Evolutionary conservation across 2,113 vertebrate genomes (phyloP).

Genomic region (Myrmecophaga tridactyla): DNA sequence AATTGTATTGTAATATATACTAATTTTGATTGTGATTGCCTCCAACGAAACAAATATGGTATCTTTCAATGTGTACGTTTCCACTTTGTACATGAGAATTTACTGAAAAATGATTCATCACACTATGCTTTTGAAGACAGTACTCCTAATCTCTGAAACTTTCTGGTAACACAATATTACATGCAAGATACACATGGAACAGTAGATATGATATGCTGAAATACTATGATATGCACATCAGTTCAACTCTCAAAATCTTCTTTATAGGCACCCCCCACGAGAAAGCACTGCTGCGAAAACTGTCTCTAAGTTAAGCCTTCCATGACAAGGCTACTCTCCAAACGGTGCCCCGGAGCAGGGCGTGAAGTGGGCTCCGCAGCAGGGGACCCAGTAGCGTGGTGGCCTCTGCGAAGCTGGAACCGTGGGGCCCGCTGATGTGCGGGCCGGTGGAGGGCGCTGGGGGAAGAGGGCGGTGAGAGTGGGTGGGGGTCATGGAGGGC

Average conservation of each 20-base stretch:
- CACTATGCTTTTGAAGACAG: no score
- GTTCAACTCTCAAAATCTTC: background rate
- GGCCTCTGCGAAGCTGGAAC: background rate
- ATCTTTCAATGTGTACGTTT: background rate
- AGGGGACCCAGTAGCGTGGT: background rate
- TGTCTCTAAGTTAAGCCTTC: background rate
- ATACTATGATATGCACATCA: background rate
- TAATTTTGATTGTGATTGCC: background rate
- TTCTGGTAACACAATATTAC: accelerated
- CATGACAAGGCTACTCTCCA: background rate
- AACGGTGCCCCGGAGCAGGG: background rate
- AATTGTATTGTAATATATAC: background rate
- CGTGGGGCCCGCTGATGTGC: background rate
- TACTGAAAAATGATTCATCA: background rate
- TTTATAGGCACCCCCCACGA: background rate
- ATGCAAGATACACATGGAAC: accelerated
- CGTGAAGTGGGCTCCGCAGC: background rate
- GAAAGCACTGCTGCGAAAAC: background rate
- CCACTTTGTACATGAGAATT: background rate
- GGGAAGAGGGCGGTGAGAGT: background rate
- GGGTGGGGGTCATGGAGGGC: accelerated
- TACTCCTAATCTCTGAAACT: background rate
- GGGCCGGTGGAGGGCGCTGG: accelerated
- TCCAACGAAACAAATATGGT: background rate
- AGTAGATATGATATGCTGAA: no score